Conservation (phyloP, 2,888 invertebrate genomes). For the Acrocyrtus sp. region DNA sequence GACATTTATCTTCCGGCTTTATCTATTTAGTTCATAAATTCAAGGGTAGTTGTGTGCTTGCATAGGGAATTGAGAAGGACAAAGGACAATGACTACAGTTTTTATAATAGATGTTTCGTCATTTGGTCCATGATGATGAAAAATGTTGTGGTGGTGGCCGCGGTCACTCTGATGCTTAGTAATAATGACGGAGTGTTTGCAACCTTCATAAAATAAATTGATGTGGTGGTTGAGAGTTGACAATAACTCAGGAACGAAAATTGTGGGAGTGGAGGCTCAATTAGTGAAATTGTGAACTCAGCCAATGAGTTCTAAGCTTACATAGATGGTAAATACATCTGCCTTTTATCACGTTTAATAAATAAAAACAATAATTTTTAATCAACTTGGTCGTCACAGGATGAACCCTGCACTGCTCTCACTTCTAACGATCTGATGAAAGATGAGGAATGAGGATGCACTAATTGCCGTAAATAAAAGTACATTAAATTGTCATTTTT, state of each 20-base stretch:
- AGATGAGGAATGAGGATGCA: conserved; percentile 25
- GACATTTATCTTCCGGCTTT: conserved; percentile 21
- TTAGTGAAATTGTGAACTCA: conserved; percentile 1
- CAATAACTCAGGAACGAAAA: no score
- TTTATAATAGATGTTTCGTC: no score
- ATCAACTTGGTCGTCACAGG: neutral
- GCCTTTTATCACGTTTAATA: neutral
- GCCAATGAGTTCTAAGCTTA: neutral
- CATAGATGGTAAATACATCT: conserved; percentile 7
- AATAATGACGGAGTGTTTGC: no score
- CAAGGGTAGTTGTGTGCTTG: conserved; percentile 17
- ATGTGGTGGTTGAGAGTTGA: no score
- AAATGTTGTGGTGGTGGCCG: no score
- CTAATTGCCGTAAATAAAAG: conserved; percentile 13
- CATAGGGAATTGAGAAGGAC: no score
- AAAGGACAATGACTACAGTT: conserved; percentile 10
- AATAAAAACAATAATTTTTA: neutral
- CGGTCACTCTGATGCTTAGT: no score
- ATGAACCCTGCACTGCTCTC: no score
- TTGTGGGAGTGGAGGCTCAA: conserved; percentile 17
- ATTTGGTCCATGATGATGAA: no score
- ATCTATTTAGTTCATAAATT: conserved; percentile 12
- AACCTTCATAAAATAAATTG: no score
- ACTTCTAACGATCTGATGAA: no score
- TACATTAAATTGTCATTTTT: conserved; percentile 11